Evolutionary conservation across 2,113 vertebrate genomes (phyloP), one percentile per base, ranked within the genome.

Genomic region (Eleginops maclovinus): DNA sequence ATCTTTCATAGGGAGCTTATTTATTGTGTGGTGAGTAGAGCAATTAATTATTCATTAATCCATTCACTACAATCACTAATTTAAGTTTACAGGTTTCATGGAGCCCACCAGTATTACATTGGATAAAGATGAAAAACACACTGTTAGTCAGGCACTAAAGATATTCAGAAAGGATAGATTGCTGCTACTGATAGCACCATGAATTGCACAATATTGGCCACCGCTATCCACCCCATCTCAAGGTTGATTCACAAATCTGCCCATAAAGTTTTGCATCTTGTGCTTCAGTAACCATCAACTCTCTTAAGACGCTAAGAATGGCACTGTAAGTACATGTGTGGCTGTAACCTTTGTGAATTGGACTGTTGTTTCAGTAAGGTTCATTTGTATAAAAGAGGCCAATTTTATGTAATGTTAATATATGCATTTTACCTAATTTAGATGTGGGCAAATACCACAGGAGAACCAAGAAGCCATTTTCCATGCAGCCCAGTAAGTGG

Each of bases 41-140:
- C 54, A 79, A 79, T 78, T 46, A 75, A 89, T 70, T 79, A 59
- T 61, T 75, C 56, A 77, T 60, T 77, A 49, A 71, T 84, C 36
- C 46, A 50, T 73, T 87, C 69, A 76, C 55, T 54, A 62, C 41
- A 73, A 36, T 49, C 40, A 9, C 68, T 77, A 63, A 82, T 59
- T 61, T 51, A 36, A 36, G 59, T 76, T 72, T 72, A 68, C 68
- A 80, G 72, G 58, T 71, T 58, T 50, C 56, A 61, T 77, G 44
- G 41, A 77, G 50, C 21, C 2, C 41, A 43, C 76, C 63, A 82
- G 49, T 68, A 63, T 63, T 59, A 4, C 11, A 24, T 31, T 63
- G 54, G 60, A n/a, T 64, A 44, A 79, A 69, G 68, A 5, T 36
- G 7, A 36, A 36, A 5, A 36, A 36, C 31, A 36, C 31, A 36